Conservation (phyloP, 2,888 invertebrate genomes). For the Opisthograptis luteolata region DNA sequence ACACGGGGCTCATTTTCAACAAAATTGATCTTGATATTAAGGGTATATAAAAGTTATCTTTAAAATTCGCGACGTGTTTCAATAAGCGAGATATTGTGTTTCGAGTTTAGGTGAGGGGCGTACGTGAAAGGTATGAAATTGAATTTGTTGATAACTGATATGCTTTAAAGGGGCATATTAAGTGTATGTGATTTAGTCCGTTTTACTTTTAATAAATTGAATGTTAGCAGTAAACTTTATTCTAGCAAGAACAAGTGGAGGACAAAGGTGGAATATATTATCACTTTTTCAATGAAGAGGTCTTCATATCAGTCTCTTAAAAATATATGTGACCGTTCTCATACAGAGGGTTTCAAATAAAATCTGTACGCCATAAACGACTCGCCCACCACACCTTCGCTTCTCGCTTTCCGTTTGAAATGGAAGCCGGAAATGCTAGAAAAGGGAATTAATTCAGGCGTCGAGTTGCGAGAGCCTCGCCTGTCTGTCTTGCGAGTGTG, state of each 20-base stretch:
- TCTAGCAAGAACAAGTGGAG: too few relatives aligned
- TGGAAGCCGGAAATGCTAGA: slow-evolving; percentile 4
- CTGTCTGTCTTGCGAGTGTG: slow-evolving; percentile 16
- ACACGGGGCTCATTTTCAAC: slow-evolving; percentile 45
- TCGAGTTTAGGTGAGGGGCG: slow-evolving; percentile 26
- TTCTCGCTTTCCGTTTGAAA: too few relatives aligned
- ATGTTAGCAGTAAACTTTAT: too few relatives aligned
- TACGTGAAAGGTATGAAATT: slow-evolving; percentile 22
- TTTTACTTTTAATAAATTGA: background rate
- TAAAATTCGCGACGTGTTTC: slow-evolving; percentile 37
- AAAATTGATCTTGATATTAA: slow-evolving; percentile 38
- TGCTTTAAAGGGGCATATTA: slow-evolving; percentile 10
- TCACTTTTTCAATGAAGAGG: too few relatives aligned
- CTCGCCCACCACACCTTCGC: too few relatives aligned
- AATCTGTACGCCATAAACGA: too few relatives aligned
- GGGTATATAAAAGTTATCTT: slow-evolving; percentile 37
- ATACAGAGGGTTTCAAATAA: too few relatives aligned
- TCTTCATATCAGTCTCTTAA: too few relatives aligned
- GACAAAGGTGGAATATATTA: too few relatives aligned
- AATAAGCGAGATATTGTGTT: slow-evolving; percentile 40
- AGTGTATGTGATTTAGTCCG: background rate
- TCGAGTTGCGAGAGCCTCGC: slow-evolving; percentile 3
- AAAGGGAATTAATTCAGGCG: slow-evolving; percentile 11
- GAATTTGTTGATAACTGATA: slow-evolving; percentile 26
- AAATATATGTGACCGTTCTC: too few relatives aligned